phyloP scores from a whole-genome alignment of 2,797 vertebrate species.

The Alauda arvensis region DNA sequence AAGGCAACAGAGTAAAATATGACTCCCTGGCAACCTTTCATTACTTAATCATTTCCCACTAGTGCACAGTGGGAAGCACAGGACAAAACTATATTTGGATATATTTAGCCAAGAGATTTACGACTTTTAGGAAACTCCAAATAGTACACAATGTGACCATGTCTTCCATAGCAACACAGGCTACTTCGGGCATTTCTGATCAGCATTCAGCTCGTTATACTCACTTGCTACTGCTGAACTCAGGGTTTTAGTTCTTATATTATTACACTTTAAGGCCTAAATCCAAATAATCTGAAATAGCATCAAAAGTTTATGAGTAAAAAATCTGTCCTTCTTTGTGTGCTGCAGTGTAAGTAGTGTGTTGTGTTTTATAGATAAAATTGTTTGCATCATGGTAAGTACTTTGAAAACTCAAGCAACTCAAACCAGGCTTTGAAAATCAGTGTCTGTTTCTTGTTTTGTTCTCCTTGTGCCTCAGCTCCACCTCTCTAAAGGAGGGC shows the following conservation, averaged over 20 bases:
- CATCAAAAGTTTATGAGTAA: background rate
- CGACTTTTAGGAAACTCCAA: background rate
- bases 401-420: background rate
- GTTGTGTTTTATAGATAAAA: background rate
- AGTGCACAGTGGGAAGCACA: background rate
- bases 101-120: constrained; percentile 5
- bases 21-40: background rate
- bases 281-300: background rate
- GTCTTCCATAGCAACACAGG: background rate
- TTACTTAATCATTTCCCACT: background rate
- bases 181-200: background rate
- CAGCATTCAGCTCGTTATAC: background rate
- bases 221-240: background rate
- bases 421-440: background rate
- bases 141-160: background rate
- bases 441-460: background rate
- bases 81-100: background rate
- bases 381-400: background rate
- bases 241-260: background rate
- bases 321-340: background rate
- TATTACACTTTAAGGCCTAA: background rate
- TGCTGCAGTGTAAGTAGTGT: background rate
- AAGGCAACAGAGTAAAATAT: background rate
- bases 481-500: background rate
- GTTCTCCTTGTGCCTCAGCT: background rate